phyloP scores from a whole-genome alignment of 2,113 vertebrate species.

The Spizaetus ornatus region DNA sequence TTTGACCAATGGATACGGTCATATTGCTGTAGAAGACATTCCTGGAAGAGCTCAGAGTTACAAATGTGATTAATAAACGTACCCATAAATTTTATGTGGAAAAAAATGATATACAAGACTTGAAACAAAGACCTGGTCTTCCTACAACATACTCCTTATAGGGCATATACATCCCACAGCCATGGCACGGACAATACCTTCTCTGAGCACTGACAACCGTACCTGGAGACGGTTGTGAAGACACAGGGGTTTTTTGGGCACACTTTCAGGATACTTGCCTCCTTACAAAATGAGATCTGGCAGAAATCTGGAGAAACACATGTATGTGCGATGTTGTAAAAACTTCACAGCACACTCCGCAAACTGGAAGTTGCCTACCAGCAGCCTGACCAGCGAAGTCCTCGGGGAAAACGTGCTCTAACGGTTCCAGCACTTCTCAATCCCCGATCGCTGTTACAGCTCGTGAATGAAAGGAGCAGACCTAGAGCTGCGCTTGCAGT shows the following conservation, averaged over 20 bases:
- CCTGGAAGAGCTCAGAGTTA: neutral
- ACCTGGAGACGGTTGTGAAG: neutral
- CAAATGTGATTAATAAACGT: accelerated
- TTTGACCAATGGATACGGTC: neutral
- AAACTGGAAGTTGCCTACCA: neutral
- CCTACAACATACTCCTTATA: accelerated
- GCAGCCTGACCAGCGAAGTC: neutral
- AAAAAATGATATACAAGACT: accelerated
- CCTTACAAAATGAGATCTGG: neutral
- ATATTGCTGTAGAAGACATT: neutral
- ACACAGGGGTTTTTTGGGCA: neutral
- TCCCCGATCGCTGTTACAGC: accelerated
- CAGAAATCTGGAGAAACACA: neutral
- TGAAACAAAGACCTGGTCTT: neutral
- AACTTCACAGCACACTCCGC: neutral
- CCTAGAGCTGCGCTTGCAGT: no score
- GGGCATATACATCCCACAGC: neutral
- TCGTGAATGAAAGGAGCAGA: accelerated
- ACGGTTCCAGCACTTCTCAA: accelerated
- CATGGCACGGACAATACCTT: accelerated
- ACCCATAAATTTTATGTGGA: no score
- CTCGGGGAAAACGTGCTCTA: accelerated
- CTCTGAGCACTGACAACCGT: no score
- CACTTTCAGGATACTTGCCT: accelerated
- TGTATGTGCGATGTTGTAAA: accelerated